phyloP scores from a whole-genome alignment of 2,888 invertebrate species.

The Eudemis profundana region DNA sequence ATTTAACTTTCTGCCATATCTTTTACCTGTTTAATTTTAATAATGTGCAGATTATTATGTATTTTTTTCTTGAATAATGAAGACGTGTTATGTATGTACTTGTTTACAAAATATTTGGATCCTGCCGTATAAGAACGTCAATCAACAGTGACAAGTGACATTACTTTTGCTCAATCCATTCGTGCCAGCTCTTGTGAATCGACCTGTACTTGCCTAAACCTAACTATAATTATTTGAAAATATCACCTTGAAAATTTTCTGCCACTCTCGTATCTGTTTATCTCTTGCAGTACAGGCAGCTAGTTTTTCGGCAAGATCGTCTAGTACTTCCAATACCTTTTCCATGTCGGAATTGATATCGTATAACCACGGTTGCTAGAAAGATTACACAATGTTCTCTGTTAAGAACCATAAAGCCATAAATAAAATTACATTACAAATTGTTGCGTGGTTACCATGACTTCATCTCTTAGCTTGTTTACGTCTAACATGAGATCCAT shows the following conservation, averaged over 20 bases:
- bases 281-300: conserved; percentile 88
- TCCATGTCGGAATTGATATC: conserved; percentile 89
- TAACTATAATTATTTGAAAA: neutral
- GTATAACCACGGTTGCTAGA: conserved; percentile 90
- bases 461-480: conserved; percentile 89
- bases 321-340: conserved; percentile 87
- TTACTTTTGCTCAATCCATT: too few species aligned
- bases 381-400: conserved; percentile 40
- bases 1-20: too few species aligned
- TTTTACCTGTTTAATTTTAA: too few species aligned
- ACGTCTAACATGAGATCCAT: conserved; percentile 89
- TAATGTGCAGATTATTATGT: too few species aligned
- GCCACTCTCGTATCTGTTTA: conserved; percentile 91
- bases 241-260: conserved; percentile 93
- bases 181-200: too few species aligned
- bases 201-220: too few species aligned
- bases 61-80: too few species aligned
- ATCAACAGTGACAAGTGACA: too few species aligned
- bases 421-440: neutral
- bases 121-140: too few species aligned
- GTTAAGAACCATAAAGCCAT: too few species aligned
- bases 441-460: conserved; percentile 80
- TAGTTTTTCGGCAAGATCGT: conserved; percentile 87
- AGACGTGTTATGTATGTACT: too few species aligned
- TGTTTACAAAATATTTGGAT: too few species aligned